These are phyloP conservation scores for Astyanax mexicanus DNA, from an alignment of 2,797 vertebrate species.

Conservation along the genomic window DNA sequence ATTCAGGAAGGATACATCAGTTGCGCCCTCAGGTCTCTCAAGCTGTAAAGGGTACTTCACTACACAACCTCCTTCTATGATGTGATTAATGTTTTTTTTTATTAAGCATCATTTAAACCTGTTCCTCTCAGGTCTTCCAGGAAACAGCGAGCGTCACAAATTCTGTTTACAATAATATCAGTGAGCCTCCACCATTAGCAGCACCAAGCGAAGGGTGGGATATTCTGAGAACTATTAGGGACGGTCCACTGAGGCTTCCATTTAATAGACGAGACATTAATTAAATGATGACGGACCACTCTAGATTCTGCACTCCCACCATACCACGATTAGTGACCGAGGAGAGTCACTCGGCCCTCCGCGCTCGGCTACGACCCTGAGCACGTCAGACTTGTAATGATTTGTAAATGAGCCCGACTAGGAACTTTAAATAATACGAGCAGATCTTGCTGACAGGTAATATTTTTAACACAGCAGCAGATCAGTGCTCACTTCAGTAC, in stretches of 20 bases:
- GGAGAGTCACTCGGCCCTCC: background rate
- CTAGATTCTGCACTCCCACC: background rate
- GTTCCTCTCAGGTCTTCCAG: background rate
- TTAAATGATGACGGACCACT: conserved; percentile 25
- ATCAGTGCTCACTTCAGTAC: background rate
- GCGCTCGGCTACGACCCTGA: background rate
- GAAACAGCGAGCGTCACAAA: background rate
- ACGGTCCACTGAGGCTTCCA: conserved; percentile 30
- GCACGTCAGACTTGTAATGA: background rate
- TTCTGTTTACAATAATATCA: background rate
- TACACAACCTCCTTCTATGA: too few species aligned
- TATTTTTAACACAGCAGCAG: background rate
- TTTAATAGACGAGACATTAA: conserved; percentile 24
- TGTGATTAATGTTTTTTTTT: too few species aligned
- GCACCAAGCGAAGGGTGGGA: conserved; percentile 15
- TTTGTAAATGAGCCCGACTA: too few species aligned
- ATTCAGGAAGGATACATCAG: too few species aligned
- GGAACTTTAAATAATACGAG: background rate
- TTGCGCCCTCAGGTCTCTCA: too few species aligned
- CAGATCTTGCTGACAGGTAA: background rate
- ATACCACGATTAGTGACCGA: background rate
- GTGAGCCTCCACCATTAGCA: conserved; percentile 11
- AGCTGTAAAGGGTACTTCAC: too few species aligned
- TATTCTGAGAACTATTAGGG: conserved; percentile 38
- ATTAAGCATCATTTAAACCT: conserved; percentile 10